A percentile compares a stretch with the other conserved stretches of the same genome.
phyloP scores from a whole-genome alignment of 2,888 invertebrate species.

The Terebella lapidaria region DNA sequence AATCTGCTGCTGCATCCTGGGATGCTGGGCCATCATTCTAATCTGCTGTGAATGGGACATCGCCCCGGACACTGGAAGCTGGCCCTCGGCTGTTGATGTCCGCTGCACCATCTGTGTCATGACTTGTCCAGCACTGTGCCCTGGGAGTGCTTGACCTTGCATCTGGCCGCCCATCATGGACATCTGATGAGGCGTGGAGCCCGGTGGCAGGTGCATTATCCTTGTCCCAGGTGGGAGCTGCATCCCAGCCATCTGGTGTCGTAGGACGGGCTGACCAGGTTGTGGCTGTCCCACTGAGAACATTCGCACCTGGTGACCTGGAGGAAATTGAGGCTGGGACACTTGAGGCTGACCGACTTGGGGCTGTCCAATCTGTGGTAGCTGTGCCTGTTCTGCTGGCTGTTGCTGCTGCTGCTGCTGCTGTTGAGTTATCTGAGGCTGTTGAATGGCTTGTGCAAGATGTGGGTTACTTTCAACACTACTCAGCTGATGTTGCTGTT shows the following conservation, averaged over 20 bases:
- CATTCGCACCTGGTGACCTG: background rate
- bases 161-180: background rate
- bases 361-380: conserved; percentile 26
- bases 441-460: too few species aligned
- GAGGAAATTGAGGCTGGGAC: background rate
- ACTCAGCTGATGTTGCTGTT: conserved; percentile 5
- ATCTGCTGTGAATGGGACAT: too few species aligned
- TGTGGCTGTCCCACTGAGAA: background rate
- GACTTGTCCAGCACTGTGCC: too few species aligned
- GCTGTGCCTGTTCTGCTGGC: conserved; percentile 13
- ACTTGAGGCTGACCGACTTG: too few species aligned
- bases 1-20: too few species aligned
- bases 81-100: too few species aligned
- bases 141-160: too few species aligned
- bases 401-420: conserved; percentile 22
- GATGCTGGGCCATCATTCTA: too few species aligned
- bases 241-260: too few species aligned
- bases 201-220: background rate
- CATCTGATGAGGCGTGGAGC: conserved; percentile 2
- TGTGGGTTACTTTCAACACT: too few species aligned
- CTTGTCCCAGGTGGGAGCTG: too few species aligned
- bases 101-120: background rate
- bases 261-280: background rate
- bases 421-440: conserved; percentile 27
- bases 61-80: too few species aligned